Percentiles rank a stretch among this genome's conserved stretches.
Conservation (phyloP, 2,888 invertebrate genomes). For the Nesidiocoris tenuis region DNA sequence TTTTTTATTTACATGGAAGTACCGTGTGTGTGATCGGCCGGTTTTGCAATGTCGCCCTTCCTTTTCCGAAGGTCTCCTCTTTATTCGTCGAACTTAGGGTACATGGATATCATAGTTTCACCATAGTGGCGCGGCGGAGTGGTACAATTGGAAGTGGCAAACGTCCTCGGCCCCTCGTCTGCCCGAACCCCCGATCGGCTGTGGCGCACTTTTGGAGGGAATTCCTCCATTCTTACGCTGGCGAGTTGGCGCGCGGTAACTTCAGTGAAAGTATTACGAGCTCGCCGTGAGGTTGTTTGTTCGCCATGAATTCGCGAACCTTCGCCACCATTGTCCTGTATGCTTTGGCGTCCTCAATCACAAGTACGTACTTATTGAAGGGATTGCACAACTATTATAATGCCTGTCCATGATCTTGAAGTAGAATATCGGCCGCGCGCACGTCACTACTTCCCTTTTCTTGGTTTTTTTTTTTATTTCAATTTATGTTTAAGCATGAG, state of each 20-base stretch:
- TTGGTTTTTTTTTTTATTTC: too few species aligned
- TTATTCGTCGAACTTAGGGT: too few species aligned
- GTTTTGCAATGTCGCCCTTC: too few species aligned
- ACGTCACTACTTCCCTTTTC: too few species aligned
- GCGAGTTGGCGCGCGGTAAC: slow-evolving; percentile 9
- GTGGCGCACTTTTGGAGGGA: not conserved
- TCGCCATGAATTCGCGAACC: slow-evolving; percentile 35
- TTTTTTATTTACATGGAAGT: too few species aligned
- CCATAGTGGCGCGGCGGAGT: too few species aligned
- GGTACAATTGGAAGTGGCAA: not conserved
- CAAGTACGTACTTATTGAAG: slow-evolving; percentile 1
- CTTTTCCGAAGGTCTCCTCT: not conserved
- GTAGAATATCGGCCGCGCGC: too few species aligned
- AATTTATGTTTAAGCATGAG: too few species aligned
- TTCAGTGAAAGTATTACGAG: slow-evolving; percentile 34
- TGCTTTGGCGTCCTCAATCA: slow-evolving; percentile 8
- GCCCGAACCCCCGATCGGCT: not conserved
- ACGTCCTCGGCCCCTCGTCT: not conserved
- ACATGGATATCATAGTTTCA: too few species aligned
- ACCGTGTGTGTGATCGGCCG: too few species aligned
- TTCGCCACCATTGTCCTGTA: slow-evolving; percentile 9
- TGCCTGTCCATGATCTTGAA: not conserved
- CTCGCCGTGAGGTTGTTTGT: slow-evolving; percentile 7
- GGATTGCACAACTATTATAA: not conserved
- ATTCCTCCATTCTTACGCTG: not conserved